Evolutionary conservation across 2,888 invertebrate genomes (phyloP).

Genomic region (Watsonalla binaria): DNA sequence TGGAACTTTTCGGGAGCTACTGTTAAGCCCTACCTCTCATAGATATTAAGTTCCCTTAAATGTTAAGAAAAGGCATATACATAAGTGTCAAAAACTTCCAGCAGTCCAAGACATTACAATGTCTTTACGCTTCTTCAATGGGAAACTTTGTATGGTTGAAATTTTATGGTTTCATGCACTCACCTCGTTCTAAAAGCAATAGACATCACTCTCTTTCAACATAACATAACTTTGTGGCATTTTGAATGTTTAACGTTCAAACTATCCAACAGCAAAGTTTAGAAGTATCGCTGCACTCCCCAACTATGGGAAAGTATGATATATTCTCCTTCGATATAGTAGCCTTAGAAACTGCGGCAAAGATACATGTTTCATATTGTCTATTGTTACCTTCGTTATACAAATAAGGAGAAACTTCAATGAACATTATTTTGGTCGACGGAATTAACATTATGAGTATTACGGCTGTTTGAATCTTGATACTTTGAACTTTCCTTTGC

Average conservation of each 20-base stretch:
- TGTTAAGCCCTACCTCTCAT: too few species aligned
- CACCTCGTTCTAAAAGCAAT: constrained; percentile 23
- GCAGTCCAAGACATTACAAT: too few species aligned
- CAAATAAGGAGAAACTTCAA: constrained; percentile 17
- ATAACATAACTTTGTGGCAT: constrained; percentile 24
- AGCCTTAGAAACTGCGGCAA: constrained; percentile 26
- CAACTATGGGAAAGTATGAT: constrained; percentile 41
- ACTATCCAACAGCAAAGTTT: constrained; percentile 36
- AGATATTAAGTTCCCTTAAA: too few species aligned
- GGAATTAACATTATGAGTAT: neutral
- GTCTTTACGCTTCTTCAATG: too few species aligned
- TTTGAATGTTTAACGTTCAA: constrained; percentile 34
- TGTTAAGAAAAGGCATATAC: too few species aligned
- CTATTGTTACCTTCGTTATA: constrained; percentile 17
- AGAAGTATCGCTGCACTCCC: constrained; percentile 34
- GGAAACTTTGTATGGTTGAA: too few species aligned
- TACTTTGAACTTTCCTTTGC: neutral
- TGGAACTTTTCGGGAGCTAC: too few species aligned
- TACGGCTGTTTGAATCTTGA: neutral
- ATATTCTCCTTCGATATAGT: constrained; percentile 26
- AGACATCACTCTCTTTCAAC: constrained; percentile 22
- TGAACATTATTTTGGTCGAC: constrained; percentile 10
- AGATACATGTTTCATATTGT: constrained; percentile 23
- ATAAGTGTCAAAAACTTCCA: too few species aligned
- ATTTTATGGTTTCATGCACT: too few species aligned